phyloP scores from a whole-genome alignment of 92 coral and sea anemone species.

The Desmophyllum pertusum region DNA sequence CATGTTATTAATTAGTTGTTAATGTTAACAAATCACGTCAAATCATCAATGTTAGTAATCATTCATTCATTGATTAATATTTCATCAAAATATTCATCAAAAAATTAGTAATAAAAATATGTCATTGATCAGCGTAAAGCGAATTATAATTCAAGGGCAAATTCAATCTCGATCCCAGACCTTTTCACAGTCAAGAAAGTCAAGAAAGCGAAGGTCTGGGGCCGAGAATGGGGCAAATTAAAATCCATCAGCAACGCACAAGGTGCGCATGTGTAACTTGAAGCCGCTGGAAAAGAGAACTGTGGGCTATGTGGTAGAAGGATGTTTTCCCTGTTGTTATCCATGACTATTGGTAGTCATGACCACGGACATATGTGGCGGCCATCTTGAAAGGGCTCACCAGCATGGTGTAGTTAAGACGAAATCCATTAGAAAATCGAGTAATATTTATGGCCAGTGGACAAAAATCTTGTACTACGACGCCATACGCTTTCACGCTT shows the following conservation, averaged over 20 bases:
- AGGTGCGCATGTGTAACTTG: background rate
- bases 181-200: too few relatives aligned
- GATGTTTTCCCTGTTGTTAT: background rate
- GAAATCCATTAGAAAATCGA: too few relatives aligned
- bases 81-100: background rate
- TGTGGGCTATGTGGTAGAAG: background rate
- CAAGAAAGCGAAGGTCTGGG: too few relatives aligned
- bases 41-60: conserved; percentile 39
- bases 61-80: conserved; percentile 10
- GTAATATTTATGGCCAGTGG: too few relatives aligned
- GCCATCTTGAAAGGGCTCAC: background rate
- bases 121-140: background rate
- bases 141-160: background rate
- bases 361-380: background rate
- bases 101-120: background rate
- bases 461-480: too few relatives aligned
- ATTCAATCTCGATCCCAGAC: too few relatives aligned
- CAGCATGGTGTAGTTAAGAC: background rate
- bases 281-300: background rate
- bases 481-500: too few relatives aligned
- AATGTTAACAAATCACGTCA: conserved; percentile 42
- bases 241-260: background rate
- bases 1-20: conserved; percentile 13
- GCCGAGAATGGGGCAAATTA: too few relatives aligned
- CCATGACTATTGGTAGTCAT: background rate